Conservation (phyloP, 2,113 vertebrate species). For the Urocolius indicus region DNA sequence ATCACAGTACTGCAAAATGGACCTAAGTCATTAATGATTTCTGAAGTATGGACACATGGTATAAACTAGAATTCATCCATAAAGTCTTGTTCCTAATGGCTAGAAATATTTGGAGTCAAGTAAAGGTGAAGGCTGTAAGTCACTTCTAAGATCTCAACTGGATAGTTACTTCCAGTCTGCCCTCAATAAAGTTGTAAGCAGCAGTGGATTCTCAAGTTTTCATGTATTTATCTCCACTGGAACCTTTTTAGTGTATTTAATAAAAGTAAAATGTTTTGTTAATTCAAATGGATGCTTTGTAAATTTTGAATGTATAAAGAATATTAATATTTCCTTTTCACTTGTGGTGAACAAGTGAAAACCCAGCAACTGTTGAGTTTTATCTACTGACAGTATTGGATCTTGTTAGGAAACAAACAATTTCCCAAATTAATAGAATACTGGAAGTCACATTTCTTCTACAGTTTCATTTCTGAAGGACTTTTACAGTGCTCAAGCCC, state of each 20-base stretch:
- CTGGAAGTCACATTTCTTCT: neutral
- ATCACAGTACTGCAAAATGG: neutral
- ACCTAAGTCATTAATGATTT: neutral
- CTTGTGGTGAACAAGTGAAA: accelerated
- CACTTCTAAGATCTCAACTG: neutral
- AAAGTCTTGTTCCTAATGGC: neutral
- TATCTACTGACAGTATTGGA: neutral
- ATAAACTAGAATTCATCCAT: neutral
- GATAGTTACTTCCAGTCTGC: neutral
- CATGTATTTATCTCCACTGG: neutral
- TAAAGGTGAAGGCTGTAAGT: constrained; percentile 15
- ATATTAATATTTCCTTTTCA: neutral
- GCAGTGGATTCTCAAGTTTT: neutral
- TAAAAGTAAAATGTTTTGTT: neutral
- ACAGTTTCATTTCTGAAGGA: constrained; percentile 4
- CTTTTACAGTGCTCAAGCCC: neutral
- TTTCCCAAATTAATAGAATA: neutral
- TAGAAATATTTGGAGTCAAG: neutral
- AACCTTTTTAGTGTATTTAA: neutral
- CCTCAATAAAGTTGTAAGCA: neutral
- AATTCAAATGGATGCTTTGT: neutral
- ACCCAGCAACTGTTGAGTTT: neutral
- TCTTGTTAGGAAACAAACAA: neutral
- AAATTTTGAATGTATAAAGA: neutral
- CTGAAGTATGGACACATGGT: neutral